Conservation (phyloP, 2,888 invertebrate species). For the Molanna angustata region DNA sequence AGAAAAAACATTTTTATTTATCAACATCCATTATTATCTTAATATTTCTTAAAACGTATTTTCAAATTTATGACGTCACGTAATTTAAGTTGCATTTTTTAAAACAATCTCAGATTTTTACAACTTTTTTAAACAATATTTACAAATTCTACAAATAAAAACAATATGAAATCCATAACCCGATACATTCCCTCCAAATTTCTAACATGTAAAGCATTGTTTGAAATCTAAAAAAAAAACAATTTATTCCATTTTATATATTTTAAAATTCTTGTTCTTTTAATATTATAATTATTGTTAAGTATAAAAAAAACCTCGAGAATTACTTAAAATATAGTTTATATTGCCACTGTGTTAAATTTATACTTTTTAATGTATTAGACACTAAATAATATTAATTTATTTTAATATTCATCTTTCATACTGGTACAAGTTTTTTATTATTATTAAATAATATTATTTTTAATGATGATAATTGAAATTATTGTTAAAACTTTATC, state of each 20-base stretch:
- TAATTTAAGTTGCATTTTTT: too few species aligned
- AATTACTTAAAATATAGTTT: slow-evolving; percentile 9
- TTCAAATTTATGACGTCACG: too few species aligned
- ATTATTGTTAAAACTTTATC: slow-evolving; percentile 32
- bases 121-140: too few species aligned
- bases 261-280: not conserved
- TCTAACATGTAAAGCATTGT: slow-evolving; percentile 10
- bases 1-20: too few species aligned
- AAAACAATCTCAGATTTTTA: too few species aligned
- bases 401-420: slow-evolving; percentile 28
- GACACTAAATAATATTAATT: slow-evolving; percentile 14
- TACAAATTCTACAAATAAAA: too few species aligned
- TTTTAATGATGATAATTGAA: slow-evolving; percentile 22
- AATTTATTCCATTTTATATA: not conserved
- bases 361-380: not conserved
- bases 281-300: not conserved
- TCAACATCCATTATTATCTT: too few species aligned
- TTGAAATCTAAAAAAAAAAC: not conserved
- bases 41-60: too few species aligned
- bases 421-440: slow-evolving; percentile 30
- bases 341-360: not conserved
- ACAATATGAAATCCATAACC: too few species aligned
- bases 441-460: slow-evolving; percentile 27
- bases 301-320: slow-evolving; percentile 3
- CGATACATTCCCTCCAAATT: too few species aligned